A percentile compares a stretch with the other conserved stretches of the same genome.
Evolutionary conservation across 2,113 vertebrate species (phyloP).

Genomic region (Helogale parvula): DNA sequence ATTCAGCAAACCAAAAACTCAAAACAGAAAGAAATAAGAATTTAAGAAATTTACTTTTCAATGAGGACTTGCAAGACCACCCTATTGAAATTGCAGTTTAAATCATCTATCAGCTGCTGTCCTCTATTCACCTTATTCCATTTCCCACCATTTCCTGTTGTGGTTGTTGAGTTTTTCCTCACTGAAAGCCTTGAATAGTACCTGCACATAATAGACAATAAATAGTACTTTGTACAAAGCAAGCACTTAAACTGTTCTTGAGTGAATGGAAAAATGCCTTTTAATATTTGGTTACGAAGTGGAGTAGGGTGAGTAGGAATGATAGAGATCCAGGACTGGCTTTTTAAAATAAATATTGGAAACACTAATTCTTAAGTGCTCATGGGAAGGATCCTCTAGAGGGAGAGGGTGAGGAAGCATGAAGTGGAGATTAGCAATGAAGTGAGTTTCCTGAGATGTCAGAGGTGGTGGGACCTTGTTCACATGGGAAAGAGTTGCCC

Average conservation of each 20-base stretch:
- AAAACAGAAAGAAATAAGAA: background rate
- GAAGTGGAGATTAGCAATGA: background rate
- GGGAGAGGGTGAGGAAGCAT: background rate
- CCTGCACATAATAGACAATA: background rate
- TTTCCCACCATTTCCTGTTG: background rate
- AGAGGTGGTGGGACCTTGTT: background rate
- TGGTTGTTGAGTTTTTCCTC: background rate
- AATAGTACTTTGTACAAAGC: background rate
- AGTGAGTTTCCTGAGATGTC: background rate
- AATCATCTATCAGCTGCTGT: background rate
- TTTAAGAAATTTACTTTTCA: background rate
- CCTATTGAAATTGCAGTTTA: background rate
- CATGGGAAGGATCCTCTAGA: background rate
- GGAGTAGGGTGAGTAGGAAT: background rate
- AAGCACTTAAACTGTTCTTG: background rate
- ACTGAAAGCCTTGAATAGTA: background rate
- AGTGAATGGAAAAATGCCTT: background rate
- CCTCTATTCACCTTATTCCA: background rate
- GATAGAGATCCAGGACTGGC: background rate
- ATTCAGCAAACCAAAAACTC: background rate
- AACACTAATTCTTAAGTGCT: background rate
- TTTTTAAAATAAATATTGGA: background rate
- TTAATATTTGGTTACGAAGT: background rate
- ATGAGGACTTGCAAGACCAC: background rate
- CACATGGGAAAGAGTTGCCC: background rate